Evolutionary conservation across 2,113 vertebrate species (phyloP).

Genomic region (Ctenodactylus gundi): DNA sequence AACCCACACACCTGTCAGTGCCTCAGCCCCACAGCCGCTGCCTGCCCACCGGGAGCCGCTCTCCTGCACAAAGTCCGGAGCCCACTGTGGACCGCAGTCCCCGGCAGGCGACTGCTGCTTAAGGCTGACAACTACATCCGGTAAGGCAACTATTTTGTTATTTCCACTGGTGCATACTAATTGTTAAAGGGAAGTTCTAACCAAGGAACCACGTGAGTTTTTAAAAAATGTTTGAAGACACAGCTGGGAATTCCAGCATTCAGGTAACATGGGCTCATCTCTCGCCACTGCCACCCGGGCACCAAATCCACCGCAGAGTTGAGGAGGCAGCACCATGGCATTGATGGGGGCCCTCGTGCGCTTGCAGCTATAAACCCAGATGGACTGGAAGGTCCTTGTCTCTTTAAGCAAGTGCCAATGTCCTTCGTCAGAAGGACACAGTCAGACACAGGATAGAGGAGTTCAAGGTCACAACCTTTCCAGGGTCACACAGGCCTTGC

Average conservation of each 20-base stretch:
- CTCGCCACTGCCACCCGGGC: too few species aligned
- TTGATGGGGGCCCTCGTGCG: neutral
- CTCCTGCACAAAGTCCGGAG: neutral
- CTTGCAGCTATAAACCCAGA: neutral
- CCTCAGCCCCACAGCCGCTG: too few species aligned
- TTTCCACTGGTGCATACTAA: neutral
- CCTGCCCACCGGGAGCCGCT: too few species aligned
- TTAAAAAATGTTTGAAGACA: too few species aligned
- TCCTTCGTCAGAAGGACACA: neutral
- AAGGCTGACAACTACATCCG: too few species aligned
- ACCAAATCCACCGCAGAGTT: neutral
- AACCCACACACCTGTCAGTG: too few species aligned
- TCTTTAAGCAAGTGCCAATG: neutral
- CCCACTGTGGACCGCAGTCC: rapidly evolving
- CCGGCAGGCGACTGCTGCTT: too few species aligned
- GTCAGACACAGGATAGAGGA: neutral
- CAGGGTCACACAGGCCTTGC: neutral
- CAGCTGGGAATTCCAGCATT: neutral
- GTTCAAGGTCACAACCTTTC: neutral
- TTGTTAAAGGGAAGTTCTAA: too few species aligned
- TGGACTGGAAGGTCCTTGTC: neutral
- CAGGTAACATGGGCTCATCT: too few species aligned
- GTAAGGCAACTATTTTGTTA: neutral
- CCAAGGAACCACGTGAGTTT: too few species aligned
- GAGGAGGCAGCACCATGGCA: neutral